phyloP scores from a whole-genome alignment of 2,888 invertebrate genomes.

The Aphrophora alni region DNA sequence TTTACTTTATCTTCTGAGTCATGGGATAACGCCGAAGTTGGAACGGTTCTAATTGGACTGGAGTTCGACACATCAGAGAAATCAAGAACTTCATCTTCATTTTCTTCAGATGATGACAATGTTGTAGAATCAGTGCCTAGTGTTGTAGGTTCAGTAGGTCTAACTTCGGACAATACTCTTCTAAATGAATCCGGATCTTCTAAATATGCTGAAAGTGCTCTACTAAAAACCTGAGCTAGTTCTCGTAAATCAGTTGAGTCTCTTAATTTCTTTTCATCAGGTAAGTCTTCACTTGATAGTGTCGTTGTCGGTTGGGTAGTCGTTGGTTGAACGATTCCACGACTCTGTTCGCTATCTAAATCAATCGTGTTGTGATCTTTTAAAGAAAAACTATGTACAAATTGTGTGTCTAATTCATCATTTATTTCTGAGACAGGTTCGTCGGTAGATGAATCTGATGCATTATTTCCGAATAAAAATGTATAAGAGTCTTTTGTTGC shows the following conservation, averaged over 20 bases:
- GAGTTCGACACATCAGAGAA: constrained; percentile 71
- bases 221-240: constrained; percentile 83
- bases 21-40: constrained; percentile 34
- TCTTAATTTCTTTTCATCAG: constrained; percentile 44
- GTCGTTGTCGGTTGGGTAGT: constrained; percentile 23
- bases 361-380: constrained; percentile 57
- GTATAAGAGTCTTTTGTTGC: constrained; percentile 71
- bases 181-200: constrained; percentile 84
- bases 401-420: constrained; percentile 34
- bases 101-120: constrained; percentile 56
- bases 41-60: constrained; percentile 45
- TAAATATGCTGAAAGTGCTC: constrained; percentile 80
- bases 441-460: neutral
- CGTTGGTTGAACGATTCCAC: constrained; percentile 56
- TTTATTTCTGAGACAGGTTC: constrained; percentile 15
- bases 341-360: constrained; percentile 67
- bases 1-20: neutral
- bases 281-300: constrained; percentile 21
- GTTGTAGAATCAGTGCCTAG: constrained; percentile 57
- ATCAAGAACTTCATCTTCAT: constrained; percentile 72
- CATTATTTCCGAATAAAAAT: constrained; percentile 56
- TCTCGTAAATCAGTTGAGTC: constrained; percentile 65
- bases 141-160: constrained; percentile 74
- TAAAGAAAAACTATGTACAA: constrained; percentile 20
- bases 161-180: constrained; percentile 74